Evolutionary conservation across 2,888 invertebrate species (phyloP).

Genomic region (Drosophila dives): DNA sequence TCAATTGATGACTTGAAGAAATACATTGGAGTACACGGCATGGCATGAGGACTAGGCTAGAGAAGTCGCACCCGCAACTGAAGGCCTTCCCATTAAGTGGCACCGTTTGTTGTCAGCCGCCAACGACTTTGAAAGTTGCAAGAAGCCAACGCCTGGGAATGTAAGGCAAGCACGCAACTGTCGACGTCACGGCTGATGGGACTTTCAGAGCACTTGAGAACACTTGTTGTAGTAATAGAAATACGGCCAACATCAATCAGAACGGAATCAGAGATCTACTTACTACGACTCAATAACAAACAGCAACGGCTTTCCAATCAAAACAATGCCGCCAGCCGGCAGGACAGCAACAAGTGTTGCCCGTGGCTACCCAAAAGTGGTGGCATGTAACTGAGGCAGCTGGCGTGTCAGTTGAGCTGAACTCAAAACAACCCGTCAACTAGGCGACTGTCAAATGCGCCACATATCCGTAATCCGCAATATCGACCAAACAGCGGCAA

Average conservation of each 20-base stretch:
- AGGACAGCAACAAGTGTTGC: conserved; percentile 62
- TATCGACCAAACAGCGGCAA: conserved; percentile 75
- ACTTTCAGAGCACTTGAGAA: conserved; percentile 62
- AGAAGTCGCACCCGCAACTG: conserved; percentile 60
- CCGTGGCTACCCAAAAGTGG: conserved; percentile 34
- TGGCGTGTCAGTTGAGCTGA: conserved; percentile 57
- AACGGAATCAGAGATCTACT: conserved; percentile 21
- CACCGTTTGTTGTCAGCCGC: conserved; percentile 58
- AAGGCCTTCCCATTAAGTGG: conserved; percentile 53
- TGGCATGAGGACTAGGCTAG: conserved; percentile 31
- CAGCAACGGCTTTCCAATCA: conserved; percentile 63
- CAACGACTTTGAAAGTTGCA: conserved; percentile 69
- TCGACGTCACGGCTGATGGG: conserved; percentile 26
- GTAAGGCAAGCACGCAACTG: conserved; percentile 68
- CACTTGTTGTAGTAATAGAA: conserved; percentile 65
- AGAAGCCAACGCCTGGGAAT: conserved; percentile 56
- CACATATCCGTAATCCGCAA: conserved; percentile 52
- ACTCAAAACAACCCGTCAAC: conserved; percentile 77
- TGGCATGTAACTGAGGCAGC: background rate
- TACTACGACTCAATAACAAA: conserved; percentile 12
- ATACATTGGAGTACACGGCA: conserved; percentile 27
- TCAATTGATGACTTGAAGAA: conserved; percentile 52
- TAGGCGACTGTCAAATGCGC: conserved; percentile 79
- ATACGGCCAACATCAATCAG: conserved; percentile 56
- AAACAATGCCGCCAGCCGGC: conserved; percentile 34